A percentile compares a stretch with the other conserved stretches of the same genome.
Conservation (phyloP, 2,113 vertebrate species). For the Bufo gargarizans region DNA sequence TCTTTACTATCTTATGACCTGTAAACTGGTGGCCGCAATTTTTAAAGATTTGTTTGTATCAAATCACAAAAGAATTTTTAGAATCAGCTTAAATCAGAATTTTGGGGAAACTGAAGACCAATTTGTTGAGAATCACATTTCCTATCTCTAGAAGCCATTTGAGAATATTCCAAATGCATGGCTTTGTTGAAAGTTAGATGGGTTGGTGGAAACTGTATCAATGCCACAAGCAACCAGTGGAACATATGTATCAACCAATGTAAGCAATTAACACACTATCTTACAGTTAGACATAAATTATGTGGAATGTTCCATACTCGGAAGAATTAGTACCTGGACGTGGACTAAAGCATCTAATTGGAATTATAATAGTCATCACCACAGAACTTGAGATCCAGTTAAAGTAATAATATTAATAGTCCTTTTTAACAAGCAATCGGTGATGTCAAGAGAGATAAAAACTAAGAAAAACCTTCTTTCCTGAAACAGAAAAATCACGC, state of each 20-base stretch:
- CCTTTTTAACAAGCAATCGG: not conserved
- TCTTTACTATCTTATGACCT: too few relatives aligned
- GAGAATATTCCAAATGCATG: too few relatives aligned
- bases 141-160: too few relatives aligned
- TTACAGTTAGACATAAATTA: not conserved
- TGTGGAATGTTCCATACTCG: slow-evolving; percentile 7
- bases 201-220: not conserved
- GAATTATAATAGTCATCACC: not conserved
- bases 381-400: slow-evolving; percentile 23
- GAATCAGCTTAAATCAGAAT: too few relatives aligned
- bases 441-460: not conserved
- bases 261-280: not conserved
- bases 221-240: not conserved
- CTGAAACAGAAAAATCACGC: slow-evolving; percentile 7
- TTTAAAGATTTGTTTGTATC: too few relatives aligned
- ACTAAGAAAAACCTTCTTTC: not conserved
- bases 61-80: too few relatives aligned
- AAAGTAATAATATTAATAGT: slow-evolving; percentile 47
- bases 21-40: too few relatives aligned
- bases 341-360: slow-evolving; percentile 7
- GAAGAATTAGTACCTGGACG: slow-evolving; percentile 1
- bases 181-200: too few relatives aligned
- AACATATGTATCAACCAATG: not conserved
- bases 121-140: too few relatives aligned
- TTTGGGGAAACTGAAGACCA: too few relatives aligned